Percentiles rank a stretch among this genome's conserved stretches.
These are phyloP conservation scores for Ranitomeya imitator DNA, from an alignment of 2,113 vertebrate species.

Conservation along the genomic window DNA sequence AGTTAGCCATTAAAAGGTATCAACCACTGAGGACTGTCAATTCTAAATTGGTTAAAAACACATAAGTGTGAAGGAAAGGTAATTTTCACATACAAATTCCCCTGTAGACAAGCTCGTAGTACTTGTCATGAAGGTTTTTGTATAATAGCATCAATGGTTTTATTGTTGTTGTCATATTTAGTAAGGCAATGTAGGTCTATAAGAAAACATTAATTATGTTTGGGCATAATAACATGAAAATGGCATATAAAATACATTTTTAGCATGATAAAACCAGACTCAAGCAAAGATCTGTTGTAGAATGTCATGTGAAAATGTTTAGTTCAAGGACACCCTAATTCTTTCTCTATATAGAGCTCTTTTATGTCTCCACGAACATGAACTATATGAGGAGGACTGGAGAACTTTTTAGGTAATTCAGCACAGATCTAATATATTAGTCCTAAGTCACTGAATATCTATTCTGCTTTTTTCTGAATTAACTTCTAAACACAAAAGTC, in stretches of 20 bases:
- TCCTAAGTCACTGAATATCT: no score
- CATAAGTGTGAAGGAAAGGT: no score
- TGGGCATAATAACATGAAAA: neutral
- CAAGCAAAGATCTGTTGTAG: neutral
- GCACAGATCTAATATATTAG: no score
- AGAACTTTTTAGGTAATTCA: neutral
- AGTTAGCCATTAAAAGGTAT: no score
- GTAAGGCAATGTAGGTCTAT: neutral
- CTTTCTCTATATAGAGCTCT: neutral
- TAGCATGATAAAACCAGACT: neutral
- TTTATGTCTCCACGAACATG: neutral
- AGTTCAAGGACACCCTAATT: neutral
- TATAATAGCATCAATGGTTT: neutral
- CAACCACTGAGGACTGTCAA: no score
- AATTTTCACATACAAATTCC: neutral
- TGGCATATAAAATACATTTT: neutral
- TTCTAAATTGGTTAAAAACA: no score
- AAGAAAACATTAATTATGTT: neutral
- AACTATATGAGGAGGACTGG: neutral
- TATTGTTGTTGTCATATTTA: neutral
- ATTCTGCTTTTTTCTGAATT: no score
- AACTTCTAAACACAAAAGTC: no score
- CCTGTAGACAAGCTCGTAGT: neutral
- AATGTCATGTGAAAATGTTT: neutral
- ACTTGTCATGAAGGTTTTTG: neutral